Evolutionary conservation across 2,888 invertebrate genomes (phyloP).

Genomic region (Perithous albicinctus): DNA sequence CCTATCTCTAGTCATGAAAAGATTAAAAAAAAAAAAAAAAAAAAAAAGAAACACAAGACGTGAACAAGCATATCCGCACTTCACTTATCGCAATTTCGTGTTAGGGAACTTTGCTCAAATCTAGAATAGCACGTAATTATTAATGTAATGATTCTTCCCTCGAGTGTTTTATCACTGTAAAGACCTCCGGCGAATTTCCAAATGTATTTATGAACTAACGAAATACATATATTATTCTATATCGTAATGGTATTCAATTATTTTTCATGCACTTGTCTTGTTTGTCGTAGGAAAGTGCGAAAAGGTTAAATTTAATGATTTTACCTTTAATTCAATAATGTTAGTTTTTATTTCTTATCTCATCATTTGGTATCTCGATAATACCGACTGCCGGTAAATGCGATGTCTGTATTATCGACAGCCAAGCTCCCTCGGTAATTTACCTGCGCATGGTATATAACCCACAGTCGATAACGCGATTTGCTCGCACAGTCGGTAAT

Average conservation of each 20-base stretch:
- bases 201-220: constrained; percentile 77
- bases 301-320: too few species aligned
- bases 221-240: constrained; percentile 77
- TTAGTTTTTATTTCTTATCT: too few species aligned
- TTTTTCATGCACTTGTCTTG: neutral
- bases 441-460: too few species aligned
- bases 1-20: constrained; percentile 65
- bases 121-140: constrained; percentile 73
- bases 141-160: constrained; percentile 71
- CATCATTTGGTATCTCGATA: too few species aligned
- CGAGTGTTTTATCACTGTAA: constrained; percentile 74
- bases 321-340: too few species aligned
- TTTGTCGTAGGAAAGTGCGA: neutral
- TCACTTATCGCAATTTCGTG: constrained; percentile 71
- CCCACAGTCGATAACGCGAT: too few species aligned
- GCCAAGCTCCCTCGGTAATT: too few species aligned
- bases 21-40: neutral
- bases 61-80: constrained; percentile 42
- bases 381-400: too few species aligned
- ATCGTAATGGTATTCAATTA: constrained; percentile 65
- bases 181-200: constrained; percentile 74
- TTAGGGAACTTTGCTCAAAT: constrained; percentile 80
- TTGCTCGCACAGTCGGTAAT: too few species aligned
- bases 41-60: too few species aligned
- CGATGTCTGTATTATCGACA: too few species aligned